These are phyloP conservation scores for Meloidogyne hapla DNA, from an alignment of 1,140 invertebrate species.

Conservation along the genomic window DNA sequence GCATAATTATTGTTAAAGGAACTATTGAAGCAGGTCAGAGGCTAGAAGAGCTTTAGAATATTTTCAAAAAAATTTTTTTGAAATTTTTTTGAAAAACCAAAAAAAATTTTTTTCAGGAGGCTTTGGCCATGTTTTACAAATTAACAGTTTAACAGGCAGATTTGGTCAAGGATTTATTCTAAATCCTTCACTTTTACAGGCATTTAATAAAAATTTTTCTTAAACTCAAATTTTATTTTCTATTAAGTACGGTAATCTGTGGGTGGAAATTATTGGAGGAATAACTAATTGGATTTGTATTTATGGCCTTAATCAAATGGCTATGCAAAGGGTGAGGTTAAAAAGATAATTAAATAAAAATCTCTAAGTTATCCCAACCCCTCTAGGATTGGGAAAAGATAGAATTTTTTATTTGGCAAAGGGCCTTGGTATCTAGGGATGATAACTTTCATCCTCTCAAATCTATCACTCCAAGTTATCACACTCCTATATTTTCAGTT, in stretches of 20 bases:
- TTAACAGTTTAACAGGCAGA: slow-evolving; percentile 41
- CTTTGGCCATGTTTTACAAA: slow-evolving; percentile 35
- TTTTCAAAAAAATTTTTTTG: too few species aligned
- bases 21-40: slow-evolving; percentile 49
- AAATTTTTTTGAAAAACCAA: too few species aligned
- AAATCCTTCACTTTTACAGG: slow-evolving; percentile 41
- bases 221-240: background rate
- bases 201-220: background rate
- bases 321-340: slow-evolving; percentile 41
- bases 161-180: slow-evolving; percentile 41
- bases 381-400: too few species aligned
- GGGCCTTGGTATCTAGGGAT: too few species aligned
- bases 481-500: too few species aligned
- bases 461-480: too few species aligned
- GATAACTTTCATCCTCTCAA: too few species aligned
- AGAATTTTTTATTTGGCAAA: too few species aligned
- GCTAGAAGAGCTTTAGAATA: too few species aligned
- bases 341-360: background rate
- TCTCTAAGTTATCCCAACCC: too few species aligned
- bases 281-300: slow-evolving; percentile 48
- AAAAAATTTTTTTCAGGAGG: slow-evolving; percentile 35
- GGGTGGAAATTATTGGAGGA: slow-evolving; percentile 48
- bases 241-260: slow-evolving; percentile 50
- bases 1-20: slow-evolving; percentile 45
- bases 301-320: slow-evolving; percentile 57